phyloP scores from a whole-genome alignment of 1,140 invertebrate species.

The Papilio dardanus region DNA sequence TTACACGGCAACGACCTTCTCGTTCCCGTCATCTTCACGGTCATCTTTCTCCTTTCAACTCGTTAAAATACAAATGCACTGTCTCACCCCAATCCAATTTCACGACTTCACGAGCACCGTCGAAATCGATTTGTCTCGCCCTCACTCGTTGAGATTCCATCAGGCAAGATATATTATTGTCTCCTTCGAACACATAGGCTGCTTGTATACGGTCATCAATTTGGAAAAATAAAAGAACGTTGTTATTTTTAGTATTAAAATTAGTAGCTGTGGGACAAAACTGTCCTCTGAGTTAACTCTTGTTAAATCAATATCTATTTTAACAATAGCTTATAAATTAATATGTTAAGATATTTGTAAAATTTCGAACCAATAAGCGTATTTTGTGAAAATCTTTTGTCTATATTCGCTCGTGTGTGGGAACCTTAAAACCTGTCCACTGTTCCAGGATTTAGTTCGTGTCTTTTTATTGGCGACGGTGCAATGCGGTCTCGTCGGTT shows the following conservation, averaged over 20 bases:
- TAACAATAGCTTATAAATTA: not conserved
- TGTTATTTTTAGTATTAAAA: not conserved
- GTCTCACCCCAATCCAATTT: constrained; percentile 64
- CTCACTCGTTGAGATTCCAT: constrained; percentile 59
- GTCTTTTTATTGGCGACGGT: constrained; percentile 64
- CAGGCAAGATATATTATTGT: constrained; percentile 53
- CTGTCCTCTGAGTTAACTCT: not conserved
- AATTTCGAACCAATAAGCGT: not conserved
- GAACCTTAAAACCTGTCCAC: constrained; percentile 61
- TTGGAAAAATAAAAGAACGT: not conserved
- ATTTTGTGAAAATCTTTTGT: not conserved
- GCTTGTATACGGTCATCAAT: constrained; percentile 18
- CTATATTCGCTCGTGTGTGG: not conserved
- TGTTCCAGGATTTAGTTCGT: constrained; percentile 65
- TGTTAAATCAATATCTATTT: not conserved
- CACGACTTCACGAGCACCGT: constrained; percentile 56
- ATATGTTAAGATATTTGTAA: not conserved
- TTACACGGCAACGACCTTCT: constrained; percentile 63
- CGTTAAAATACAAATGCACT: constrained; percentile 39
- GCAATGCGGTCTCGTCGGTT: constrained; percentile 52
- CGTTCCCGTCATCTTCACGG: constrained; percentile 44
- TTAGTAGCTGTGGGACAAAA: not conserved
- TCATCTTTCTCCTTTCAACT: constrained; percentile 31
- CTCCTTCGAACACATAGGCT: constrained; percentile 43
- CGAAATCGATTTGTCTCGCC: constrained; percentile 76